phyloP scores from a whole-genome alignment of 2,888 invertebrate species.

The Cyaniris semiargus region DNA sequence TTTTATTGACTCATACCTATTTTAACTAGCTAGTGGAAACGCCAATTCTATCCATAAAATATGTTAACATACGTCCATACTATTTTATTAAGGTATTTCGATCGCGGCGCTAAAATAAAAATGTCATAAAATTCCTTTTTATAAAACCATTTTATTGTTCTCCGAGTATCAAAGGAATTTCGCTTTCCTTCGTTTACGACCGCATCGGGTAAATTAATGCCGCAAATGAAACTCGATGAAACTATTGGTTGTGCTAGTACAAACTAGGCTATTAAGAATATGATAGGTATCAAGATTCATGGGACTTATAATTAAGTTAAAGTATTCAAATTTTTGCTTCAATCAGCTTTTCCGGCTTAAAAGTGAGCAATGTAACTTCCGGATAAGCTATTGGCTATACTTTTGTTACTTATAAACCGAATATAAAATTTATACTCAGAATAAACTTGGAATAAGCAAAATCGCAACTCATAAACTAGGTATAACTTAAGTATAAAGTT shows the following conservation, averaged over 20 bases:
- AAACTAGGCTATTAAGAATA: neutral
- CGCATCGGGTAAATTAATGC: neutral
- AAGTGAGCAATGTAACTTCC: too few relatives aligned
- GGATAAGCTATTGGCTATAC: too few relatives aligned
- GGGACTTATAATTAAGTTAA: too few relatives aligned
- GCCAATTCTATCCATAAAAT: slow-evolving; percentile 16
- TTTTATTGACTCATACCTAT: slow-evolving; percentile 1
- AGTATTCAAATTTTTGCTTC: too few relatives aligned
- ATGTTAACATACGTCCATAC: neutral
- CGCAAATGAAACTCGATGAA: neutral
- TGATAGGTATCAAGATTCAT: too few relatives aligned
- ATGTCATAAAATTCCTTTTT: slow-evolving; percentile 22
- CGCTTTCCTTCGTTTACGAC: neutral
- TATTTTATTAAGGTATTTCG: slow-evolving; percentile 16
- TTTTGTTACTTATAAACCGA: too few relatives aligned
- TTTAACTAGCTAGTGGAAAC: slow-evolving; percentile 2
- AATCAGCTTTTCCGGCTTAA: too few relatives aligned
- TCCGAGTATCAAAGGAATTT: slow-evolving; percentile 11
- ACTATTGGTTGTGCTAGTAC: neutral
- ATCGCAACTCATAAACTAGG: too few relatives aligned
- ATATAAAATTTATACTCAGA: too few relatives aligned
- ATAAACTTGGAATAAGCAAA: too few relatives aligned
- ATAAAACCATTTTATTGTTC: slow-evolving; percentile 22
- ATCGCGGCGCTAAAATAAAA: slow-evolving; percentile 21
- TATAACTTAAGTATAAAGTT: too few relatives aligned